Evolutionary conservation across 2,113 vertebrate genomes (phyloP).

Genomic region (Baryphthengus martii): DNA sequence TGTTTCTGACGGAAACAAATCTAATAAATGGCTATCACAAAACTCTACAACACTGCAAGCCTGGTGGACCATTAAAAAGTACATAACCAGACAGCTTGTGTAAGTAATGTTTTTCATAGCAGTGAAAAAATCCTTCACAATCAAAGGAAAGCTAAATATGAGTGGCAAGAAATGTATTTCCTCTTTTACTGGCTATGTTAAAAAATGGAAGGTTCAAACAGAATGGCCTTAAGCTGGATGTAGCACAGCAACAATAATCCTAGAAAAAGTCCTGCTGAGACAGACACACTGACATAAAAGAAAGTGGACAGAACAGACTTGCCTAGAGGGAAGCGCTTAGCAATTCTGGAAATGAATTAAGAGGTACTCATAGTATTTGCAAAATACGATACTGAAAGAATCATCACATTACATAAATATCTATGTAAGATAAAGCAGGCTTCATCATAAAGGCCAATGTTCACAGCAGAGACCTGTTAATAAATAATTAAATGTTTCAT

Average conservation of each 20-base stretch:
- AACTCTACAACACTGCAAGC: not conserved
- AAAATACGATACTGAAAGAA: not conserved
- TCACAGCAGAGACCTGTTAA: not conserved
- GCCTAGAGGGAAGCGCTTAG: not conserved
- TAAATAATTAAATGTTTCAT: not conserved
- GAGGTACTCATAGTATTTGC: not conserved
- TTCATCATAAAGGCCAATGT: not conserved
- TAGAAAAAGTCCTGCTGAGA: not conserved
- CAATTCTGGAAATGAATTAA: not conserved
- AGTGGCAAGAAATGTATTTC: not conserved
- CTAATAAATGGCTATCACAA: not conserved
- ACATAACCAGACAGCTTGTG: not conserved
- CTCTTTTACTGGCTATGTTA: rapidly evolving
- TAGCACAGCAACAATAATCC: not conserved
- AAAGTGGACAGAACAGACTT: not conserved
- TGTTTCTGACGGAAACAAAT: not conserved
- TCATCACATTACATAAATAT: not conserved
- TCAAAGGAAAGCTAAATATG: not conserved
- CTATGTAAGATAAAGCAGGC: not conserved
- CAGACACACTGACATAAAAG: not conserved
- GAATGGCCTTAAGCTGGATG: not conserved
- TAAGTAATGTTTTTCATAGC: not conserved
- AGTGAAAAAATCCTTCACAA: not conserved
- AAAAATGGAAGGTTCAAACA: not conserved
- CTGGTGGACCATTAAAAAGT: not conserved